These are phyloP conservation scores for Potamilus streckersoni DNA, from an alignment of 1,140 invertebrate genomes.

Conservation along the genomic window DNA sequence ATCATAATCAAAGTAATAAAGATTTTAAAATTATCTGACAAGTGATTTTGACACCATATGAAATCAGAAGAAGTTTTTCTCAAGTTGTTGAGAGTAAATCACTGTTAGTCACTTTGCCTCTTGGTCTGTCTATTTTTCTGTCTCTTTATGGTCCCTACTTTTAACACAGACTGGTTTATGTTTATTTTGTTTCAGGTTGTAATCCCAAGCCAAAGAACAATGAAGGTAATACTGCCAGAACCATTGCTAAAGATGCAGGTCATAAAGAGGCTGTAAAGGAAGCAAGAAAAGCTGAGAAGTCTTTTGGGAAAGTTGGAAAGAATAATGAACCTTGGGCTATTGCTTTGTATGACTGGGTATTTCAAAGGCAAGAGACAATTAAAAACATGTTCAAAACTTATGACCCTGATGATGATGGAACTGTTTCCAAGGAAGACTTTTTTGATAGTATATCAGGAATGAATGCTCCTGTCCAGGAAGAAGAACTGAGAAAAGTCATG, in stretches of 20 bases:
- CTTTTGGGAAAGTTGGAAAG: constrained; percentile 64
- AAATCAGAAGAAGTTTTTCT: too few species aligned
- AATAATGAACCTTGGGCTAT: constrained; percentile 67
- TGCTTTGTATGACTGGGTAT: constrained; percentile 65
- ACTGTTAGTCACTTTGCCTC: too few species aligned
- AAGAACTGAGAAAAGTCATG: constrained; percentile 57
- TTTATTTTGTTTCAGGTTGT: constrained; percentile 55
- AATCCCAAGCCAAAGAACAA: constrained; percentile 68
- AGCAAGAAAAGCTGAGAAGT: constrained; percentile 66
- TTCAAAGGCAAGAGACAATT: constrained; percentile 52
- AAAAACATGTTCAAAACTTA: constrained; percentile 55
- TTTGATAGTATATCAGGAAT: constrained; percentile 50
- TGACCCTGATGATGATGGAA: constrained; percentile 61
- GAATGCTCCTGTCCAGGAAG: constrained; percentile 58
- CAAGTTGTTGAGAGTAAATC: too few species aligned
- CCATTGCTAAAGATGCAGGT: constrained; percentile 65
- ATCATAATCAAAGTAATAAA: too few species aligned
- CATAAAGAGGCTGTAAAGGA: constrained; percentile 67
- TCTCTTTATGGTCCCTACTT: neutral
- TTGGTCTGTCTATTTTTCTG: too few species aligned
- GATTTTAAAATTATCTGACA: too few species aligned
- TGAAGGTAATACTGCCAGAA: constrained; percentile 60
- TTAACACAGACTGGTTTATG: neutral
- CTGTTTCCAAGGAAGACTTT: constrained; percentile 58
- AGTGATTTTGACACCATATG: too few species aligned